Percentiles rank a stretch among this genome's conserved stretches.
phyloP scores from a whole-genome alignment of 2,113 vertebrate species.

The Pagrus major region DNA sequence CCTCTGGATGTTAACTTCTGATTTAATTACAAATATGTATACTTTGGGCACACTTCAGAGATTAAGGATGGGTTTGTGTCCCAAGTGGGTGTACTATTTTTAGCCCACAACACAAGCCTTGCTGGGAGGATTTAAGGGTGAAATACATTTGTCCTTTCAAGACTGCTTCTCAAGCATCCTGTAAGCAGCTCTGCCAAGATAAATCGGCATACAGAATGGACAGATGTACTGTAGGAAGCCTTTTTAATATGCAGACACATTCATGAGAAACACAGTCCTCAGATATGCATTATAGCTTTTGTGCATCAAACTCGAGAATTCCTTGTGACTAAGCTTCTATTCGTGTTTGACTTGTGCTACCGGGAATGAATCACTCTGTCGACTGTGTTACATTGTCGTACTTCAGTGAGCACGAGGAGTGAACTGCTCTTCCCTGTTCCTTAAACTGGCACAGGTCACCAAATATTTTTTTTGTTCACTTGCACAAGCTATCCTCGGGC shows the following conservation, averaged over 20 bases:
- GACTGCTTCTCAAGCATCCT: conserved; percentile 36
- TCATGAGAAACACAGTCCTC: conserved; percentile 27
- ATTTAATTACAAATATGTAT: conserved; percentile 15
- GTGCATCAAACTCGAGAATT: conserved; percentile 26
- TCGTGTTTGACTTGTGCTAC: conserved; percentile 46
- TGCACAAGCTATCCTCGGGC: conserved; percentile 53
- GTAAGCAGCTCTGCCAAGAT: conserved; percentile 34
- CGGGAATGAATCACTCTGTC: conserved; percentile 47
- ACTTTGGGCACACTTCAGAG: conserved; percentile 6
- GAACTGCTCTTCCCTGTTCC: conserved; percentile 36
- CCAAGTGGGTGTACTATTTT: conserved; percentile 49
- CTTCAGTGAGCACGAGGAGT: conserved; percentile 55
- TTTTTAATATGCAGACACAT: conserved; percentile 31
- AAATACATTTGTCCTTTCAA: conserved; percentile 53
- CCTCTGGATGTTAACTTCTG: not conserved
- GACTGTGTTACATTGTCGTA: conserved; percentile 41
- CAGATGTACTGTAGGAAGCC: conserved; percentile 14
- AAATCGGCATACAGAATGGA: conserved; percentile 51
- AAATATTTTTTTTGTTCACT: conserved; percentile 39
- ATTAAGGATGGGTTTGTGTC: conserved; percentile 28
- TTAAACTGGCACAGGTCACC: conserved; percentile 63
- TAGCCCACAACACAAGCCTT: conserved; percentile 35
- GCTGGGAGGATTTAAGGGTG: conserved; percentile 43
- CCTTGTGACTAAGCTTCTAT: conserved; percentile 59
- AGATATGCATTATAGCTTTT: conserved; percentile 46